Conservation (phyloP, 2,888 invertebrate genomes). For the Cephus pygmeus region DNA sequence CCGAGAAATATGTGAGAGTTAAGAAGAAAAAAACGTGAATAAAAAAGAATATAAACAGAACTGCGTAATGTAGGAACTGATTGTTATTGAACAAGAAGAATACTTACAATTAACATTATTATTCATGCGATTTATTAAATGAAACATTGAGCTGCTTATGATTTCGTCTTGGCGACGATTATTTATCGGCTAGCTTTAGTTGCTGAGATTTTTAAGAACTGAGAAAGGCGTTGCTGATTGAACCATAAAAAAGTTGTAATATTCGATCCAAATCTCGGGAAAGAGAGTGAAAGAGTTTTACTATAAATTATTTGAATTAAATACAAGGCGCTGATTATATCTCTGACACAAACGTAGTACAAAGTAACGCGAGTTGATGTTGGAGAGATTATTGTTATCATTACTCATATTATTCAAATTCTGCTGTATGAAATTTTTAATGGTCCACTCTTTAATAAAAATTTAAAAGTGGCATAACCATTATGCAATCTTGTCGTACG, state of each 20-base stretch:
- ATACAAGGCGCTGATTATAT: not conserved
- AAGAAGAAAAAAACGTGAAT: conserved; percentile 25
- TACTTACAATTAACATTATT: conserved; percentile 37
- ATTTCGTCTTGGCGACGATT: conserved; percentile 36
- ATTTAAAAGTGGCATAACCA: no score
- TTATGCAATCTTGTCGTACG: no score
- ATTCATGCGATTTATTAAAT: conserved; percentile 32
- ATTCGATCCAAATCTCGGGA: no score
- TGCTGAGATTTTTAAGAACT: conserved; percentile 33
- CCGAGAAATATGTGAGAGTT: conserved; percentile 19
- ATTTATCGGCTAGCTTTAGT: conserved; percentile 26
- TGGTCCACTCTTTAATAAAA: no score
- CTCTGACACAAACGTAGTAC: not conserved
- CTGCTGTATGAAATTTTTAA: no score
- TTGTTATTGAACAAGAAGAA: conserved; percentile 34
- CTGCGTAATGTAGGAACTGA: conserved; percentile 34
- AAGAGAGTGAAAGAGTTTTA: not conserved
- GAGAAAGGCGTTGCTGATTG: conserved; percentile 7
- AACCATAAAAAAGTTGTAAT: not conserved
- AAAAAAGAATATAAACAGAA: conserved; percentile 16
- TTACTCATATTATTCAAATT: no score
- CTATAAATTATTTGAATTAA: not conserved
- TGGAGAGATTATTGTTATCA: not conserved
- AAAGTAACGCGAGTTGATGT: not conserved
- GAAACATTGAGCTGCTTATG: conserved; percentile 33